Evolutionary conservation across 2,888 invertebrate species (phyloP).

Genomic region (Uropetala carovei): DNA sequence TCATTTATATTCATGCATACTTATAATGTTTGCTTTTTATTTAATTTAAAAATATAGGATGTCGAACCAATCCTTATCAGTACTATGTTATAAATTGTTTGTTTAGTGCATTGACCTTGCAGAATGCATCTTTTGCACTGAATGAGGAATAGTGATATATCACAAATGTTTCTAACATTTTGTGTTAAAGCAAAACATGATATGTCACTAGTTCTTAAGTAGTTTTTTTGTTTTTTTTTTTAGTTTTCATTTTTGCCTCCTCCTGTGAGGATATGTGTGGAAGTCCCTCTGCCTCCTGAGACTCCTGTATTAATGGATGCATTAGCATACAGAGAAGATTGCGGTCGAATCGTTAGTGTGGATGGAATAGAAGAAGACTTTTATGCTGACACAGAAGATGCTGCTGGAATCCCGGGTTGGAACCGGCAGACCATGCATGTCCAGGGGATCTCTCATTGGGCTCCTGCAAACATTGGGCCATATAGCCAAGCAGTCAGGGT

Average conservation of each 20-base stretch:
- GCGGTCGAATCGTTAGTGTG: conserved; percentile 65
- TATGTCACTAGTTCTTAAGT: not conserved
- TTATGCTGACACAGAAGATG: conserved; percentile 70
- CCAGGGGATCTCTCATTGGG: conserved; percentile 97
- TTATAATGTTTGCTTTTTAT: too few relatives aligned
- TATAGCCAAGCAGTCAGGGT: conserved; percentile 95
- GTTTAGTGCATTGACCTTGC: too few relatives aligned
- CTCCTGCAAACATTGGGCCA: conserved; percentile 97
- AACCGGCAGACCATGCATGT: conserved; percentile 86
- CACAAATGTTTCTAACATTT: too few relatives aligned
- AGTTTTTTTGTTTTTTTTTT: not conserved
- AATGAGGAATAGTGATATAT: too few relatives aligned
- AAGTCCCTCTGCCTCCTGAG: conserved; percentile 84
- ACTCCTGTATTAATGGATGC: conserved; percentile 88
- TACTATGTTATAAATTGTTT: too few relatives aligned
- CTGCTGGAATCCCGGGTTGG: conserved; percentile 75
- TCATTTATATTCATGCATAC: too few relatives aligned
- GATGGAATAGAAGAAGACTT: conserved; percentile 68
- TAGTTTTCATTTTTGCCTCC: conserved; percentile 79
- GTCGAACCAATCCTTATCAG: too few relatives aligned
- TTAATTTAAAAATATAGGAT: too few relatives aligned
- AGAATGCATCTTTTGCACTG: too few relatives aligned
- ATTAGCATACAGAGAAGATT: conserved; percentile 78
- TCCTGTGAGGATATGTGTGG: conserved; percentile 88
- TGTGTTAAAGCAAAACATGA: too few relatives aligned